Evolutionary conservation across 2,888 invertebrate genomes (phyloP).

Genomic region (Morpho deidamia): DNA sequence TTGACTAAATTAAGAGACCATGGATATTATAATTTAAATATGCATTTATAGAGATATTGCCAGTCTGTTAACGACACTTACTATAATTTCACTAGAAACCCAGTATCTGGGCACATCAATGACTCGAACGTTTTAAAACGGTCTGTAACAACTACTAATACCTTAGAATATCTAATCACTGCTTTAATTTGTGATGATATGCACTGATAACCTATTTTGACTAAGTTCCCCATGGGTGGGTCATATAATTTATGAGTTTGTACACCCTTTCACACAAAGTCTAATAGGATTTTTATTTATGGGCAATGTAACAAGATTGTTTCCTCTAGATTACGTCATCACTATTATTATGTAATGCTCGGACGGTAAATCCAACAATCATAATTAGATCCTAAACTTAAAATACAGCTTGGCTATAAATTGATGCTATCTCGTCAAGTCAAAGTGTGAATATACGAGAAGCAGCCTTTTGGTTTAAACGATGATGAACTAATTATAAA

Average conservation of each 20-base stretch:
- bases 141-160: constrained; percentile 76
- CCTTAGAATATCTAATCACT: constrained; percentile 77
- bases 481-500: constrained; percentile 59
- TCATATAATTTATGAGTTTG: constrained; percentile 54
- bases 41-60: constrained; percentile 75
- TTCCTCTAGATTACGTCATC: constrained; percentile 63
- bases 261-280: constrained; percentile 54
- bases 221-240: constrained; percentile 56
- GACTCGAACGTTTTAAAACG: constrained; percentile 72
- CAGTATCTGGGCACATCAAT: constrained; percentile 72
- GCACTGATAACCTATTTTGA: constrained; percentile 72
- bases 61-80: constrained; percentile 76
- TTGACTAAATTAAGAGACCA: constrained; percentile 78
- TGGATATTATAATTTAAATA: constrained; percentile 72
- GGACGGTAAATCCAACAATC: constrained; percentile 77
- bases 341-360: constrained; percentile 70
- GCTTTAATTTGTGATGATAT: constrained; percentile 77
- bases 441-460: constrained; percentile 66
- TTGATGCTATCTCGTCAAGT: constrained; percentile 73
- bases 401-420: constrained; percentile 74
- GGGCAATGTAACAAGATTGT: constrained; percentile 59
- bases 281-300: constrained; percentile 47
- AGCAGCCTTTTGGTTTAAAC: constrained; percentile 75
- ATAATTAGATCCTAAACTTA: constrained; percentile 70
- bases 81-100: constrained; percentile 73